A percentile compares a stretch with the other conserved stretches of the same genome.
phyloP scores from a whole-genome alignment of 2,113 vertebrate species.

The Ctenodactylus gundi region DNA sequence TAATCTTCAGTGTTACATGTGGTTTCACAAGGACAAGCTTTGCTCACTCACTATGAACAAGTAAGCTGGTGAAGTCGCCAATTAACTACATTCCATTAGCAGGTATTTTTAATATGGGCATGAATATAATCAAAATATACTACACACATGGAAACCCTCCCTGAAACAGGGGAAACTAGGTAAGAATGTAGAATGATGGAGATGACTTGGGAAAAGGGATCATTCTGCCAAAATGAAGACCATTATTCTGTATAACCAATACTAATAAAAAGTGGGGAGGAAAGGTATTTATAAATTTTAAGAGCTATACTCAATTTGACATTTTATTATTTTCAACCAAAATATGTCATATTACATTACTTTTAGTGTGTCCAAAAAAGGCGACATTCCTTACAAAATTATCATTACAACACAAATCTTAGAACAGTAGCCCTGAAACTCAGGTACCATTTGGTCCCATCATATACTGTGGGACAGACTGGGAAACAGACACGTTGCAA shows the following conservation, averaged over 20 bases:
- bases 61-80: not conserved
- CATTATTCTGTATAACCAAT: too few relatives aligned
- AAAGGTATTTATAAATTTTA: not conserved
- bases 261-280: too few relatives aligned
- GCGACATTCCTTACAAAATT: constrained; percentile 6
- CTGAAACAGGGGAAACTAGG: too few relatives aligned
- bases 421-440: not conserved
- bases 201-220: too few relatives aligned
- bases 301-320: not conserved
- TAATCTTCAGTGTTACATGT: not conserved
- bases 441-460: not conserved
- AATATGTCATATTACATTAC: not conserved
- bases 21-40: not conserved
- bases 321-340: not conserved
- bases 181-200: too few relatives aligned
- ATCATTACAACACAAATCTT: not conserved
- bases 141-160: too few relatives aligned
- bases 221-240: too few relatives aligned
- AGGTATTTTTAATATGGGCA: too few relatives aligned
- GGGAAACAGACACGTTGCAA: not conserved
- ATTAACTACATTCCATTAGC: not conserved
- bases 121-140: too few relatives aligned
- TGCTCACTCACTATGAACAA: not conserved
- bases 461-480: not conserved
- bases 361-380: not conserved